Base-by-base conservation (phyloP, 1,140 invertebrate species). In the Diprion similis region DNA sequence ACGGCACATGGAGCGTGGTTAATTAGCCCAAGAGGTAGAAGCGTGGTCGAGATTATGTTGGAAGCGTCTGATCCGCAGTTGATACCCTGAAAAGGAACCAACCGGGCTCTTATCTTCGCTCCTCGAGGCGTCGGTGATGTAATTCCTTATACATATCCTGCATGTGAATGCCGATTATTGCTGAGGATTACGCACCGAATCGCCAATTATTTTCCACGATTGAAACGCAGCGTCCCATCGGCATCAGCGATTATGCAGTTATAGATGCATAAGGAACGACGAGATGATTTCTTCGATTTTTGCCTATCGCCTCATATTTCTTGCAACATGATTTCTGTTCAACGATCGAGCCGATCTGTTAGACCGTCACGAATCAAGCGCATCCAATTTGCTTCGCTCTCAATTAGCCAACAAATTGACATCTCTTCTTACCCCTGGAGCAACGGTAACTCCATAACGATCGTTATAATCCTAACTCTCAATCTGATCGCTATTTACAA, bases 381-480 rank as follows among this genome's bases (percentile, higher is more conserved):
- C 51, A 59, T 59, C 51, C 51, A 59, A 59, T 59, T 59, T 59
- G 51, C 51, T 59, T 59, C 51, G 51, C 51, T 59, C 51, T 59
- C 51, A 59, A 59, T 59, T 59, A 59, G 51, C 51, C 51, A 59
- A 59, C 51, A 59, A 59, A 59, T 59, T 59, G 51, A 59, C 51
- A 59, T 59, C 51, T 13, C n/a, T 17, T 59, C n/a, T 37, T 37
- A 37, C 24, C 24, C 24, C 24, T 37, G 24, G 2, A 37, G 24
- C 2, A 37, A 37, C 24, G 24, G 24, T 37, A 37, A 37, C 24
- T 37, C 24, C 24, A 6, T 6, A 4, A 37, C 24, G 24, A 37
- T 37, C 24, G 24, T 37, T 37, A 37, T 37, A 37, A 37, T 1
- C 24, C 24, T 37, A 1, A 37, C 24, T 37, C 24, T 37, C 24